Evolutionary conservation across 1,140 invertebrate species (phyloP).

Genomic region (Zaprionus taronus): DNA sequence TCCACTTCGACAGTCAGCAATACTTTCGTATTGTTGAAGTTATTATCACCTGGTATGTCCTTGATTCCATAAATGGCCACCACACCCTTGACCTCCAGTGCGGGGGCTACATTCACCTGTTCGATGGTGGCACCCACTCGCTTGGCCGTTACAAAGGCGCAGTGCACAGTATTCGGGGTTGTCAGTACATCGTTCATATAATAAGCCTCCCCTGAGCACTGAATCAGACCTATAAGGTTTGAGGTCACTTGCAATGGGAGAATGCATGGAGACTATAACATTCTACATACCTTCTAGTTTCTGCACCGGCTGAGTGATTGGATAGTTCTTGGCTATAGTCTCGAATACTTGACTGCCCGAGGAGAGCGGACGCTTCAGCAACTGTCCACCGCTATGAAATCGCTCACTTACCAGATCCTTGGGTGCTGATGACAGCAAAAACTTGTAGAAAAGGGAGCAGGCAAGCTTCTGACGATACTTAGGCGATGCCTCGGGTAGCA

Average conservation of each 20-base stretch:
- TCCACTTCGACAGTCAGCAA: constrained; percentile 49
- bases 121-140: constrained; percentile 86
- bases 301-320: constrained; percentile 90
- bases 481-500: constrained; percentile 87
- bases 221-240: constrained; percentile 87
- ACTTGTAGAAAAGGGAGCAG: constrained; percentile 90
- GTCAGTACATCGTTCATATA: constrained; percentile 88
- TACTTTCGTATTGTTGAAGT: constrained; percentile 80
- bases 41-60: constrained; percentile 91
- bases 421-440: constrained; percentile 85
- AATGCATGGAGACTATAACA: not conserved
- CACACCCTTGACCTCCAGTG: constrained; percentile 88
- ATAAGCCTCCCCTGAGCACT: constrained; percentile 90
- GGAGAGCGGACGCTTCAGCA: constrained; percentile 88
- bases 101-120: constrained; percentile 86
- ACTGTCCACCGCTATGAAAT: constrained; percentile 85
- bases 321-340: constrained; percentile 89
- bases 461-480: constrained; percentile 88
- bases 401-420: constrained; percentile 60
- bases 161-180: constrained; percentile 86
- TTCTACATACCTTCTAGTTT: constrained; percentile 88
- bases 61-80: constrained; percentile 88
- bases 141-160: constrained; percentile 87
- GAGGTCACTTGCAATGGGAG: not conserved
- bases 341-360: constrained; percentile 90